Evolutionary conservation across 2,113 vertebrate species (phyloP).

Genomic region (Zonotrichia leucophrys): DNA sequence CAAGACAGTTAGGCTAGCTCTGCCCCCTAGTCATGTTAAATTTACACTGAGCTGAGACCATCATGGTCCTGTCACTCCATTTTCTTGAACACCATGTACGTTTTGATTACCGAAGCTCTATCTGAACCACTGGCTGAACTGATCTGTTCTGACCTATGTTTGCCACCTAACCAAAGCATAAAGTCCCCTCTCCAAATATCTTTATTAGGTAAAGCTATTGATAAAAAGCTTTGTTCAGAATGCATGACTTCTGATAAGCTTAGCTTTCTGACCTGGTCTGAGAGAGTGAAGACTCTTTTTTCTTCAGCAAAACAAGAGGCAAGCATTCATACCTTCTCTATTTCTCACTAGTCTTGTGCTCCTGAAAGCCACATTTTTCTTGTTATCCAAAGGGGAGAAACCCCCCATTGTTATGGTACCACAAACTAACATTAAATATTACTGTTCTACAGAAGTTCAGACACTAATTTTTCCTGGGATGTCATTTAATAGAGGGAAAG

Average conservation of each 20-base stretch:
- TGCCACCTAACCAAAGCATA: background rate
- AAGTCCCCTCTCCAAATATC: background rate
- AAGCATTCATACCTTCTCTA: background rate
- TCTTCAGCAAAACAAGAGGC: background rate
- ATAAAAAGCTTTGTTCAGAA: background rate
- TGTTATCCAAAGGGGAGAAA: background rate
- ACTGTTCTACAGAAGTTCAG: background rate
- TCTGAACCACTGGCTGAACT: background rate
- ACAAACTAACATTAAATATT: background rate
- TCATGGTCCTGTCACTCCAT: background rate
- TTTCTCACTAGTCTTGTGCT: background rate
- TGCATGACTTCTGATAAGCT: background rate
- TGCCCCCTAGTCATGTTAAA: background rate
- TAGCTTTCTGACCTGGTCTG: background rate
- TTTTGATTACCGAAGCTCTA: background rate
- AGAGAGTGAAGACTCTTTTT: background rate
- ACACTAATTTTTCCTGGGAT: background rate
- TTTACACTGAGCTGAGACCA: background rate
- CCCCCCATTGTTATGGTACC: rapidly evolving
- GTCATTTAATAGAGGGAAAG: background rate
- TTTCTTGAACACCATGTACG: background rate
- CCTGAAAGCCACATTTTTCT: background rate
- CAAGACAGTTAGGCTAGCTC: background rate
- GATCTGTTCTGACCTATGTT: background rate
- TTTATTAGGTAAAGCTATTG: background rate